Evolutionary conservation across 2,113 vertebrate genomes (phyloP).

Genomic region (Melanotaenia duboulayi): DNA sequence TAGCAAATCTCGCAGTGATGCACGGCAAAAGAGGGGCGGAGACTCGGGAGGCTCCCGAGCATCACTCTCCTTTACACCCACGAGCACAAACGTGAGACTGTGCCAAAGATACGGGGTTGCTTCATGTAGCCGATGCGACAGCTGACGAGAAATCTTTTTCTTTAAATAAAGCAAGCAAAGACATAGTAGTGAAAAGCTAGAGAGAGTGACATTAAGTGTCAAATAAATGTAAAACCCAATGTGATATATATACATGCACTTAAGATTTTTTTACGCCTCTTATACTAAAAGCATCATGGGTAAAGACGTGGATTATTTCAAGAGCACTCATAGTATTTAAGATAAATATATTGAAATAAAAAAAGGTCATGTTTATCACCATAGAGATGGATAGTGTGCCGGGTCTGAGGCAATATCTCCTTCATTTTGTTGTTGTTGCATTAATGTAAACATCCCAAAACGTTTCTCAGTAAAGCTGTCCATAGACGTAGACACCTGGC

Average conservation of each 20-base stretch:
- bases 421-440: conserved; percentile 79
- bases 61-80: conserved; percentile 69
- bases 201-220: conserved; percentile 66
- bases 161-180: conserved; percentile 15
- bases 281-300: conserved; percentile 69
- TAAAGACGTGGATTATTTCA: conserved; percentile 77
- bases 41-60: conserved; percentile 38
- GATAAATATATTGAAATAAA: conserved; percentile 72
- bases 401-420: conserved; percentile 82
- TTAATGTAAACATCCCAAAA: conserved; percentile 72
- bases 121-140: conserved; percentile 78
- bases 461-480: conserved; percentile 68
- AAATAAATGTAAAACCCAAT: conserved; percentile 79
- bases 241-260: conserved; percentile 81
- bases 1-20: conserved; percentile 77
- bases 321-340: conserved; percentile 83
- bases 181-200: conserved; percentile 48
- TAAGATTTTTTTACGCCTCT: conserved; percentile 80
- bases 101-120: conserved; percentile 82
- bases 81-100: conserved; percentile 82
- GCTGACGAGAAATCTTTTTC: conserved; percentile 36
- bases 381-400: conserved; percentile 77
- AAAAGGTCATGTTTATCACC: conserved; percentile 74
- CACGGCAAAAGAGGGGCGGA: conserved; percentile 36
- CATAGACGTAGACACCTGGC: conserved; percentile 70